Conservation (phyloP, 2,888 invertebrate genomes). For the Odontocolon sp. region DNA sequence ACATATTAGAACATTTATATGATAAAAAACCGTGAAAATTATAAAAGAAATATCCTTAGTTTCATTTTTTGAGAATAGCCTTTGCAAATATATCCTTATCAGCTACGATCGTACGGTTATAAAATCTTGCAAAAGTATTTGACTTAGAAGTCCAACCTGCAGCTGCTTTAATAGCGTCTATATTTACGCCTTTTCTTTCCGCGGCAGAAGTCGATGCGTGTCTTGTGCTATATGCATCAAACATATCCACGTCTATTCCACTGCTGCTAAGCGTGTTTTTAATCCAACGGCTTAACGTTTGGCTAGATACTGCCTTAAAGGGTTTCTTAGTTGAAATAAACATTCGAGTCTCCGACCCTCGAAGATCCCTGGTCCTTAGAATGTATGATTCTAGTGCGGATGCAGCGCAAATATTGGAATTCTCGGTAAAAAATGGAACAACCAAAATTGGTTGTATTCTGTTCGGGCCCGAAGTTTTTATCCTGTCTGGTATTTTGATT, state of each 20-base stretch:
- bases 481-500: constrained; percentile 41
- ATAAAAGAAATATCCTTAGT: too few relatives aligned
- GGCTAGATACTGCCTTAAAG: constrained; percentile 40
- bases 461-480: constrained; percentile 53
- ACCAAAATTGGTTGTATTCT: constrained; percentile 55
- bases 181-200: too few relatives aligned
- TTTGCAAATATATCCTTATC: too few relatives aligned
- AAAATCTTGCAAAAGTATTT: too few relatives aligned
- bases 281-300: constrained; percentile 58
- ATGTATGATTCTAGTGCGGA: constrained; percentile 40
- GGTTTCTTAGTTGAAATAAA: constrained; percentile 55
- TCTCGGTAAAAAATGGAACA: constrained; percentile 51
- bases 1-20: not conserved
- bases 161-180: too few relatives aligned
- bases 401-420: constrained; percentile 51
- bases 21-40: too few relatives aligned
- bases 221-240: constrained; percentile 54
- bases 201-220: too few relatives aligned
- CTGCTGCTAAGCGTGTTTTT: constrained; percentile 26
- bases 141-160: too few relatives aligned
- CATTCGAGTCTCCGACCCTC: constrained; percentile 3
- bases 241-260: constrained; percentile 57
- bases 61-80: too few relatives aligned
- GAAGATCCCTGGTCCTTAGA: constrained; percentile 25
- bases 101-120: too few relatives aligned